phyloP scores from a whole-genome alignment of 2,888 invertebrate species.

The Monopis laevigella region DNA sequence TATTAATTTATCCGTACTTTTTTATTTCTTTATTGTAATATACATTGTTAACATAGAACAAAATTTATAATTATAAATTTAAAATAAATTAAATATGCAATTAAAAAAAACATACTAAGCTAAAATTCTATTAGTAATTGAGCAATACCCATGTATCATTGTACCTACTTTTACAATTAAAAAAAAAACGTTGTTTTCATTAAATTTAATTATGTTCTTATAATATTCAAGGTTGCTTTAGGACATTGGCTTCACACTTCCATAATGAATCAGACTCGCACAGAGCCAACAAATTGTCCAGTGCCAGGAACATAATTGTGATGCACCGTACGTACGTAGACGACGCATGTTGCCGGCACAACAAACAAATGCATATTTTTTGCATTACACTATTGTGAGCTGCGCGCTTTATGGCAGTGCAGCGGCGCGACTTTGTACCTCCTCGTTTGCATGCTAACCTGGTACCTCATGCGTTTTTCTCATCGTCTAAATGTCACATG shows the following conservation, averaged over 20 bases:
- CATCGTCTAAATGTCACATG: constrained; percentile 57
- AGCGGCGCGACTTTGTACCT: constrained; percentile 55
- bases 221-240: constrained; percentile 1
- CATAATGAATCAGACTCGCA: constrained; percentile 1
- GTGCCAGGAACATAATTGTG: constrained; percentile 34
- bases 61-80: too few relatives aligned
- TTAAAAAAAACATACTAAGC: too few relatives aligned
- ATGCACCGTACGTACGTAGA: constrained; percentile 43
- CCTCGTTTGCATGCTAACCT: constrained; percentile 60
- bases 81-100: too few relatives aligned
- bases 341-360: constrained; percentile 36
- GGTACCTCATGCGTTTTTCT: constrained; percentile 55
- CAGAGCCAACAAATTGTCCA: constrained; percentile 1
- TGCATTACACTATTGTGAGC: constrained; percentile 62
- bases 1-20: too few relatives aligned
- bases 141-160: too few relatives aligned
- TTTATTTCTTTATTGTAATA: too few relatives aligned
- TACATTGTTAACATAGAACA: too few relatives aligned
- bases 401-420: constrained; percentile 57
- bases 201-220: too few relatives aligned
- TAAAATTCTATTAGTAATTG: too few relatives aligned
- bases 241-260: constrained; percentile 8
- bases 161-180: too few relatives aligned
- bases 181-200: too few relatives aligned
- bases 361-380: constrained; percentile 54